Percentiles rank a stretch among this genome's conserved stretches.
Evolutionary conservation across 2,797 vertebrate genomes (phyloP).

Genomic region (Staurois parvus): DNA sequence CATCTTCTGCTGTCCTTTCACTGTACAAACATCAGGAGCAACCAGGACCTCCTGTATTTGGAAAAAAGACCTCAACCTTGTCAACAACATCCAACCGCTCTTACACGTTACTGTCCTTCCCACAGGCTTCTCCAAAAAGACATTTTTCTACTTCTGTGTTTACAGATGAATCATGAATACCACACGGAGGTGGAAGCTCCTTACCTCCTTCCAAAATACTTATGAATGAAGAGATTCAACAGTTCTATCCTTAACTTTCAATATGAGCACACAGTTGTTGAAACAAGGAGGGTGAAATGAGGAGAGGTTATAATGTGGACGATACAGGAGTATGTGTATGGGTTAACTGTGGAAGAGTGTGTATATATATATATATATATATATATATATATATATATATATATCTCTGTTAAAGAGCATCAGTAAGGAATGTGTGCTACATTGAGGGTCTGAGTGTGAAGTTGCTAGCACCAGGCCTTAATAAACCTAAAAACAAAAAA

Average conservation of each 20-base stretch:
- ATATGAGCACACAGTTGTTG: background rate
- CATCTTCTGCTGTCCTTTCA: background rate
- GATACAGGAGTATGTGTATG: background rate
- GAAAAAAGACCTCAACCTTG: background rate
- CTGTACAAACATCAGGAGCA: background rate
- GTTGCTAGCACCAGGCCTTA: no score
- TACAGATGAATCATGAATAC: slow-evolving; percentile 19
- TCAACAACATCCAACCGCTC: background rate
- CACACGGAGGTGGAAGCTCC: slow-evolving; percentile 64
- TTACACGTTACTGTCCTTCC: slow-evolving; percentile 8
- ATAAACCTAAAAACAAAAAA: no score
- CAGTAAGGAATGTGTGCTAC: no score
- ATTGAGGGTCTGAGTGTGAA: no score
- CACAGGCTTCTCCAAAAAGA: slow-evolving; percentile 52
- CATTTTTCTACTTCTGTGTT: slow-evolving; percentile 28
- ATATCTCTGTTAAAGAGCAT: no score
- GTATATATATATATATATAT: background rate
- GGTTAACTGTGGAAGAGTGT: background rate
- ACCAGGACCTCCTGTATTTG: slow-evolving; percentile 16
- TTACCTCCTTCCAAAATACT: slow-evolving; percentile 31
- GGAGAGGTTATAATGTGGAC: background rate
- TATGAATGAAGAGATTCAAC: slow-evolving; percentile 5
- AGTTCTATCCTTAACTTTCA: background rate
- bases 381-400: no score
- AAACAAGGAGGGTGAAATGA: background rate